Evolutionary conservation across 2,113 vertebrate species (phyloP).

Genomic region (Notarius lentiginosus): DNA sequence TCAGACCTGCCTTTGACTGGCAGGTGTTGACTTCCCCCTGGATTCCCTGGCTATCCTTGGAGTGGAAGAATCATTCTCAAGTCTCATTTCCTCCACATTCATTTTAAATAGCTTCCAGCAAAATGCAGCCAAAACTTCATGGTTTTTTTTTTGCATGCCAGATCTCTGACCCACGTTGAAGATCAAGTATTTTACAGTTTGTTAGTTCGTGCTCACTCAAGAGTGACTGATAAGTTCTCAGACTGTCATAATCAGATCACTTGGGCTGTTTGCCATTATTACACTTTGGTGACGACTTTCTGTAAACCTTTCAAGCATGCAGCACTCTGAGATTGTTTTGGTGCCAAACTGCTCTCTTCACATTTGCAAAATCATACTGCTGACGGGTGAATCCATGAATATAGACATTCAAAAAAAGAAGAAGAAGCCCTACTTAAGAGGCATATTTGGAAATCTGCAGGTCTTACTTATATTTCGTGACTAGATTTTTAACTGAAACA

Average conservation of each 20-base stretch:
- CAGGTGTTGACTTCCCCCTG: neutral
- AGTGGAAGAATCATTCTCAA: neutral
- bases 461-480: constrained; percentile 14
- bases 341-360: constrained; percentile 23
- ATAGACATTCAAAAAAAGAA: neutral
- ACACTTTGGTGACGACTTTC: constrained; percentile 19
- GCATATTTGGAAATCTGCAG: neutral
- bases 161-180: neutral
- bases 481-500: neutral
- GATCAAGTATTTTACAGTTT: constrained; percentile 25
- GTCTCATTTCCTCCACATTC: constrained; percentile 7
- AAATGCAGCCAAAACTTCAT: neutral
- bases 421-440: too few species aligned
- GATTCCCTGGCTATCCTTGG: neutral
- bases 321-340: neutral
- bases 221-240: constrained; percentile 17
- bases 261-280: constrained; percentile 16
- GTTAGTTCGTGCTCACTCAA: constrained; percentile 13
- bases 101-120: constrained; percentile 18
- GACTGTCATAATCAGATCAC: constrained; percentile 10
- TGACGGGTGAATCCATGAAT: constrained; percentile 12
- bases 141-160: neutral
- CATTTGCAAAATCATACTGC: neutral
- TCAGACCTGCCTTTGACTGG: neutral
- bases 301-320: constrained; percentile 16